Evolutionary conservation across 2,888 invertebrate genomes (phyloP).

Genomic region (Ditula angustiorana): DNA sequence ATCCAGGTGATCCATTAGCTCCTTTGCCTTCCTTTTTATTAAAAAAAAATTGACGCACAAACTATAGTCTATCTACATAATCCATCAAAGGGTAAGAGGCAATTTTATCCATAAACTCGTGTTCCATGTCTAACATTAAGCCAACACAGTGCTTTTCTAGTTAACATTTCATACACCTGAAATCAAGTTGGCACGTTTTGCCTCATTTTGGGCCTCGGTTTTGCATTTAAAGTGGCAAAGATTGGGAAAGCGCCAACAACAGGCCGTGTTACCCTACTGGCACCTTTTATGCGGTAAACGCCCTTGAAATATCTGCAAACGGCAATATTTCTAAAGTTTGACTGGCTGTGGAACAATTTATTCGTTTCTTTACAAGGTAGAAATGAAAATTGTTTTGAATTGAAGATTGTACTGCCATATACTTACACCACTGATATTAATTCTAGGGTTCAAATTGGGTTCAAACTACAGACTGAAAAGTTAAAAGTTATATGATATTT

Average conservation of each 20-base stretch:
- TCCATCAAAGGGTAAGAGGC: neutral
- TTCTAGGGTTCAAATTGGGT: too few relatives aligned
- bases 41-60: too few relatives aligned
- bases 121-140: neutral
- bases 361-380: too few relatives aligned
- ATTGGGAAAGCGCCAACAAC: slow-evolving; percentile 20
- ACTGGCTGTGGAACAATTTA: neutral
- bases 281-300: slow-evolving; percentile 9
- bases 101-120: too few relatives aligned
- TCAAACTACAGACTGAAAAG: too few relatives aligned
- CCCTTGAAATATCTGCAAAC: slow-evolving; percentile 17
- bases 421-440: too few relatives aligned
- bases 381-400: neutral
- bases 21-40: too few relatives aligned
- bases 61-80: neutral
- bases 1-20: too few relatives aligned
- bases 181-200: slow-evolving; percentile 10
- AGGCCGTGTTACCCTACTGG: slow-evolving; percentile 11
- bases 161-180: neutral
- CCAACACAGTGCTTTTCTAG: neutral
- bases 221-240: slow-evolving; percentile 26
- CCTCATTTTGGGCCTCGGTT: slow-evolving; percentile 13
- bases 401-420: too few relatives aligned
- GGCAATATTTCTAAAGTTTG: neutral
- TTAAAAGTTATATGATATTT: too few relatives aligned